A percentile compares a stretch with the other conserved stretches of the same genome.
phyloP scores from a whole-genome alignment of 2,888 invertebrate genomes.

The Lamellibrachia satsuma region DNA sequence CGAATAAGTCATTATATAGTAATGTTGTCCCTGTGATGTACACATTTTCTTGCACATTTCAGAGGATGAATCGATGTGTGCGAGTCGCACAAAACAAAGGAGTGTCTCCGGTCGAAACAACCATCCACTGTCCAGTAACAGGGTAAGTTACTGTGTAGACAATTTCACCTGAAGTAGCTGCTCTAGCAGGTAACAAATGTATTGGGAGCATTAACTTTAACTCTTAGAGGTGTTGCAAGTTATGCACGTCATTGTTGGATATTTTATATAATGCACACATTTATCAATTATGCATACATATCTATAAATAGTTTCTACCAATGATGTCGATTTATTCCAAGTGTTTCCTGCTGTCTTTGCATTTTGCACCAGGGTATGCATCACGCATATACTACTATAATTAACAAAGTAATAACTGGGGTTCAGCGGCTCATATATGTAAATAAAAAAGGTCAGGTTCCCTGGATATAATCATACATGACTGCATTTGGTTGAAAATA shows the following conservation, averaged over 20 bases:
- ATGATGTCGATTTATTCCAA: background rate
- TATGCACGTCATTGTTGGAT: no score
- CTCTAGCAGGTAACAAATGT: no score
- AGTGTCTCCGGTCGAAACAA: background rate
- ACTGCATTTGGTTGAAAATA: no score
- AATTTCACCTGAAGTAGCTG: no score
- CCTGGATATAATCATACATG: no score
- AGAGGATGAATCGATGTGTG: background rate
- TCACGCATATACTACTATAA: no score
- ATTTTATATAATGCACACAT: background rate
- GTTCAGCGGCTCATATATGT: no score
- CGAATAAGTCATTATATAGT: background rate
- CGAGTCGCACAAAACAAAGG: background rate
- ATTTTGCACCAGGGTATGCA: background rate
- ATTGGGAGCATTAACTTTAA: no score
- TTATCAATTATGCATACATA: background rate
- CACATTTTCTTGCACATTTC: background rate
- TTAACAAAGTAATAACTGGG: no score
- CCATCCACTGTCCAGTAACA: background rate
- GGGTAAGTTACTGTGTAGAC: background rate
- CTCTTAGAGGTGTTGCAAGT: no score
- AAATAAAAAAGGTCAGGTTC: no score
- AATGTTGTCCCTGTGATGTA: background rate
- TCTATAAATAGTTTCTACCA: background rate
- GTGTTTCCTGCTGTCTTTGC: background rate